phyloP scores from a whole-genome alignment of 2,797 vertebrate species.

The Myotis myotis region DNA sequence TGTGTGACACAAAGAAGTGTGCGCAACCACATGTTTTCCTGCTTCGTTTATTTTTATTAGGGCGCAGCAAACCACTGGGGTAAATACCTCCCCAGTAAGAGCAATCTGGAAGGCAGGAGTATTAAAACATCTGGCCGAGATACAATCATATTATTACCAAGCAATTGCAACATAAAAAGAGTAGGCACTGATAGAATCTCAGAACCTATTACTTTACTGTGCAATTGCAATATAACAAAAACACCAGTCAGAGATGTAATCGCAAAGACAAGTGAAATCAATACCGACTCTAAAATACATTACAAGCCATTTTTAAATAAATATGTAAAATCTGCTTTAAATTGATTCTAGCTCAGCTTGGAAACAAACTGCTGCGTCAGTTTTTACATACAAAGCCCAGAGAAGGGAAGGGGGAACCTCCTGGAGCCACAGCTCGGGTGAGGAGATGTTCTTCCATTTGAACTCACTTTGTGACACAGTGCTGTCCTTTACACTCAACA shows the following conservation, averaged over 20 bases:
- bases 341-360: slow-evolving; percentile 68
- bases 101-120: slow-evolving; percentile 60
- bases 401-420: neutral
- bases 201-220: slow-evolving; percentile 69
- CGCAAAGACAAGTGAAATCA: slow-evolving; percentile 76
- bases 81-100: slow-evolving; percentile 66
- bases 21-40: neutral
- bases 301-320: slow-evolving; percentile 67
- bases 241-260: slow-evolving; percentile 68
- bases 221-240: slow-evolving; percentile 66
- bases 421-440: neutral
- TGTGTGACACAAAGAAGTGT: neutral
- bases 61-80: slow-evolving; percentile 52
- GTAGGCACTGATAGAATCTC: slow-evolving; percentile 72
- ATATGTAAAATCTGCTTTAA: slow-evolving; percentile 76
- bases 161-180: slow-evolving; percentile 74
- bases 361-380: slow-evolving; percentile 50
- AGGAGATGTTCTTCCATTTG: neutral
- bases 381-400: slow-evolving; percentile 37
- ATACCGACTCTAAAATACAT: slow-evolving; percentile 73
- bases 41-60: slow-evolving; percentile 51
- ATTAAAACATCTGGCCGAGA: slow-evolving; percentile 78
- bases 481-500: neutral
- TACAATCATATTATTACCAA: slow-evolving; percentile 67
- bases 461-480: neutral